These are phyloP conservation scores for Epinephelus coioides DNA, from an alignment of 2,797 vertebrate species.

Conservation along the genomic window DNA sequence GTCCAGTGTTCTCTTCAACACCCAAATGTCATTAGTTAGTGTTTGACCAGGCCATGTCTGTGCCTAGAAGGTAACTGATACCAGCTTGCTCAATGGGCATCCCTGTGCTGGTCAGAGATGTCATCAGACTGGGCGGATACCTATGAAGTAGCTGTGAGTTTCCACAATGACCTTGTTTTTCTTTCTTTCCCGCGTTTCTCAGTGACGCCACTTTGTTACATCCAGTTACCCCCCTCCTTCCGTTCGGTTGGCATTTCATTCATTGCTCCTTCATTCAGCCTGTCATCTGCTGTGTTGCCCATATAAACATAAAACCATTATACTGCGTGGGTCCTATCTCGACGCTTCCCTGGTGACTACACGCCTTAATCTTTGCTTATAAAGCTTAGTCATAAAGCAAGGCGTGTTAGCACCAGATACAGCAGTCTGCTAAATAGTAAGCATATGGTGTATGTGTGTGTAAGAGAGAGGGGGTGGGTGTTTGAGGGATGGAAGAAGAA, in stretches of 20 bases:
- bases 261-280: slow-evolving; percentile 27
- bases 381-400: slow-evolving; percentile 85
- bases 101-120: slow-evolving; percentile 25
- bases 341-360: slow-evolving; percentile 77
- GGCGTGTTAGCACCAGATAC: slow-evolving; percentile 78
- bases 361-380: slow-evolving; percentile 82
- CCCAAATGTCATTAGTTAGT: slow-evolving; percentile 28
- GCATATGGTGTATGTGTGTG: slow-evolving; percentile 67
- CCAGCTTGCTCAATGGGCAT: slow-evolving; percentile 41
- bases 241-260: slow-evolving; percentile 46
- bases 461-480: slow-evolving; percentile 1
- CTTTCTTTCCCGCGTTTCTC: slow-evolving; percentile 5
- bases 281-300: slow-evolving; percentile 40
- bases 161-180: slow-evolving; percentile 55
- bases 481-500: slow-evolving; percentile 15
- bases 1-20: slow-evolving; percentile 41
- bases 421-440: slow-evolving; percentile 77
- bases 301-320: slow-evolving; percentile 63
- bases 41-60: slow-evolving; percentile 43
- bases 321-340: slow-evolving; percentile 63
- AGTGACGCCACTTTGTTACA: slow-evolving; percentile 46
- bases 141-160: slow-evolving; percentile 39
- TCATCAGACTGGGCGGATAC: slow-evolving; percentile 26
- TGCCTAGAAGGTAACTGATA: slow-evolving; percentile 48
- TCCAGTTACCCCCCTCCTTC: slow-evolving; percentile 28